A percentile compares a stretch with the other conserved stretches of the same genome.
Conservation (phyloP, 2,888 invertebrate genomes). For the Tetragonula carbonaria region DNA sequence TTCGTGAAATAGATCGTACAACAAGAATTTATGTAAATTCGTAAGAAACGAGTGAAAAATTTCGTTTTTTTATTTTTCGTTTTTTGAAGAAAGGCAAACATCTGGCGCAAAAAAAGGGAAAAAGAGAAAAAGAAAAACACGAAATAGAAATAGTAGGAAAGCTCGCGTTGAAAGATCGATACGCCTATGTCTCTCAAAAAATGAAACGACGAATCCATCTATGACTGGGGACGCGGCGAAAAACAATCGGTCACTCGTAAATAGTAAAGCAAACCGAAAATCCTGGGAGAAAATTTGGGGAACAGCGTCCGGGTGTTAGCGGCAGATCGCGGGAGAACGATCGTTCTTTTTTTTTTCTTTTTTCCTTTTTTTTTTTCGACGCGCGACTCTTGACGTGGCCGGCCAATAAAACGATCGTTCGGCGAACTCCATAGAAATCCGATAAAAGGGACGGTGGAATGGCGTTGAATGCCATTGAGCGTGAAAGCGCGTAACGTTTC, state of each 20-base stretch:
- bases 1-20: neutral
- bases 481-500: slow-evolving; percentile 18
- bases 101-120: neutral
- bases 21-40: neutral
- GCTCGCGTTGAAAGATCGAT: neutral
- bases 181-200: neutral
- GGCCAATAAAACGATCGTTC: slow-evolving; percentile 23
- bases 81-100: neutral
- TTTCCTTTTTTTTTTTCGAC: neutral
- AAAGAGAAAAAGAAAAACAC: neutral
- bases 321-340: neutral
- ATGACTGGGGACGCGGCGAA: neutral
- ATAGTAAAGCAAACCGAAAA: slow-evolving; percentile 1
- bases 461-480: slow-evolving; percentile 23
- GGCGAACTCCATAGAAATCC: slow-evolving; percentile 28
- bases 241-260: neutral
- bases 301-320: neutral
- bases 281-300: neutral
- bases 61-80: neutral
- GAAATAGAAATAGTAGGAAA: no score
- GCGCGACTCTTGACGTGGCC: neutral
- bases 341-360: neutral
- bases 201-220: neutral
- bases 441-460: slow-evolving; percentile 12
- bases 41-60: neutral